Conservation (phyloP, 1,140 invertebrate genomes). For the Phenacoccus solenopsis region DNA sequence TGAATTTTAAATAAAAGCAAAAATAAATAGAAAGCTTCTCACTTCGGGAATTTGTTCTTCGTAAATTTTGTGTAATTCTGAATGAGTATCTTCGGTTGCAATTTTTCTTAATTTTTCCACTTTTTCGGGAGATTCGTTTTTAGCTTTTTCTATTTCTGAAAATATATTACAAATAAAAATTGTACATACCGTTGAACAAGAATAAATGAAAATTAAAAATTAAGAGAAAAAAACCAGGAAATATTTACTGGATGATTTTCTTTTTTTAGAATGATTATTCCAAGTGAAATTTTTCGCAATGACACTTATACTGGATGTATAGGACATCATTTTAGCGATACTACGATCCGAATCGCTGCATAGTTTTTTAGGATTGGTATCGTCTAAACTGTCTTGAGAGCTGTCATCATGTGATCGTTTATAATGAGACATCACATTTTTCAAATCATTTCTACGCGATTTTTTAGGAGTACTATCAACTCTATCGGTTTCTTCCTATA, state of each 20-base stretch:
- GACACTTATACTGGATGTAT: background rate
- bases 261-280: background rate
- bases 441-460: background rate
- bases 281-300: background rate
- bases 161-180: background rate
- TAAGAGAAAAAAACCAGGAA: background rate
- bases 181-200: background rate
- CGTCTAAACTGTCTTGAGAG: background rate
- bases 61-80: background rate
- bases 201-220: background rate
- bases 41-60: background rate
- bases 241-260: conserved; percentile 4
- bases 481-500: background rate
- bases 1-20: background rate
- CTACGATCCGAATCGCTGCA: background rate
- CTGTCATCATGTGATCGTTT: conserved; percentile 1
- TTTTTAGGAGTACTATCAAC: conserved; percentile 4
- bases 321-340: background rate
- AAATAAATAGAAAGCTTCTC: background rate
- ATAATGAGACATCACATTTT: background rate
- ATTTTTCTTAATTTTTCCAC: conserved; percentile 7
- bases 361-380: background rate
- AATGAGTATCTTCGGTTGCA: background rate
- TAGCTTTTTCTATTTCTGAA: background rate
- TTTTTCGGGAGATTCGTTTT: conserved; percentile 7